Base-by-base conservation (phyloP, 64 coral and sea anemone genomes). In the Cladopsammia gracilis region DNA sequence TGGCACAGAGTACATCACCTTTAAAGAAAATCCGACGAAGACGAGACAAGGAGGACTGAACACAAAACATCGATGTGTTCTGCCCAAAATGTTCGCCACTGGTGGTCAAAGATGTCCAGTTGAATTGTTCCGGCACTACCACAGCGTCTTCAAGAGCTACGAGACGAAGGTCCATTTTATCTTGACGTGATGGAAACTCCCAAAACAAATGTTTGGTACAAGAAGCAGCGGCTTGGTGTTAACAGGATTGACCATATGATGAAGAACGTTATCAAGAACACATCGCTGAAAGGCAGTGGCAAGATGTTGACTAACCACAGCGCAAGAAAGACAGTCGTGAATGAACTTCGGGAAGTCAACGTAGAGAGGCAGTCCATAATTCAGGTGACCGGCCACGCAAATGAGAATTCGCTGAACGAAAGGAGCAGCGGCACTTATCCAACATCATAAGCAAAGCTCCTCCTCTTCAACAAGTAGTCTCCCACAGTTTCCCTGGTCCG, bases 101-200 rank as follows among this genome's bases (percentile, higher is more conserved):
- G 89, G 89, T 6, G 61, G 90, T 42, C 50, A 84, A 60, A 83
- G 78, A 83, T 92, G 70, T 61, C 68, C 90, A 10, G 66, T 83
- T 16, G 23, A 53, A 0, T 73, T 83, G 24, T 62, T 91, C 24
- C 6, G n/a, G 46, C 47, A 91, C 10, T 91, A 15, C 34, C 48
- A 54, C 12, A 67, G 66, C 61, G 61, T 7, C 61, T 2, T 64
- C 4, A 51, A 1, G 76, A 78, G 47, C 76, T 78, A 12, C 76
- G 76, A 48, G 76, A 49, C 76, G 20, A 64, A 78, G 79, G 58
- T 83, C 79, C 79, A 58, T 59, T 83, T 62, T 83, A 71, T 47
- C 47, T 71, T 11, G 25, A 42, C 11, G 68, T 86, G 16, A 53
- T 70, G 12, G n/a, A 86, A 83, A 57, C 49, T 22, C 79, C 58